These are phyloP conservation scores for Lasiommata megera DNA, from an alignment of 2,888 invertebrate species.

Conservation along the genomic window DNA sequence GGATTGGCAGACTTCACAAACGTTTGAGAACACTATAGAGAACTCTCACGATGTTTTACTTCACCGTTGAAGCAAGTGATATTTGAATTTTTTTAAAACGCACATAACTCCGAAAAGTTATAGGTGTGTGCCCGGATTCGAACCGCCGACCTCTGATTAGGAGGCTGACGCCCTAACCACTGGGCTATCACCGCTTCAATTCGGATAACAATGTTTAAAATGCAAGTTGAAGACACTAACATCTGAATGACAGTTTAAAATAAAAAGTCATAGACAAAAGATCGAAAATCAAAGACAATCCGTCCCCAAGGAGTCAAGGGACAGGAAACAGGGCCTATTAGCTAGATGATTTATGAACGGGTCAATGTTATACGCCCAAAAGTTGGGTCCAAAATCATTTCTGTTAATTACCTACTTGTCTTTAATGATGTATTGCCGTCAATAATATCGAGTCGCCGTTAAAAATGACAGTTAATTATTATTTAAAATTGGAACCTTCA, in stretches of 20 bases:
- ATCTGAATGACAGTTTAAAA: neutral
- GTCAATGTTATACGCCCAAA: neutral
- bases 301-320: neutral
- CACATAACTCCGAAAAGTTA: too few species aligned
- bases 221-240: too few species aligned
- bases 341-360: constrained; percentile 10
- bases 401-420: constrained; percentile 13
- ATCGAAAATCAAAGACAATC: constrained; percentile 12
- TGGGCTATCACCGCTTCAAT: too few species aligned
- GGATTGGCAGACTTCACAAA: too few species aligned
- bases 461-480: constrained; percentile 6
- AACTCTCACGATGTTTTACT: too few species aligned
- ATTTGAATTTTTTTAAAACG: too few species aligned
- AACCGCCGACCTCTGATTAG: too few species aligned
- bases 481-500: neutral
- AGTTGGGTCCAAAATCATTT: constrained; percentile 5
- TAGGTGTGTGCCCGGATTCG: too few species aligned
- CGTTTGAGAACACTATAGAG: too few species aligned
- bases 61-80: too few species aligned
- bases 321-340: constrained; percentile 15
- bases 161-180: too few species aligned
- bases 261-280: neutral
- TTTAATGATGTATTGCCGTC: constrained; percentile 12
- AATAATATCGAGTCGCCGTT: neutral
- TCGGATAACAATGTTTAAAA: neutral